phyloP scores from a whole-genome alignment of 2,113 vertebrate genomes.

The Indicator indicator region DNA sequence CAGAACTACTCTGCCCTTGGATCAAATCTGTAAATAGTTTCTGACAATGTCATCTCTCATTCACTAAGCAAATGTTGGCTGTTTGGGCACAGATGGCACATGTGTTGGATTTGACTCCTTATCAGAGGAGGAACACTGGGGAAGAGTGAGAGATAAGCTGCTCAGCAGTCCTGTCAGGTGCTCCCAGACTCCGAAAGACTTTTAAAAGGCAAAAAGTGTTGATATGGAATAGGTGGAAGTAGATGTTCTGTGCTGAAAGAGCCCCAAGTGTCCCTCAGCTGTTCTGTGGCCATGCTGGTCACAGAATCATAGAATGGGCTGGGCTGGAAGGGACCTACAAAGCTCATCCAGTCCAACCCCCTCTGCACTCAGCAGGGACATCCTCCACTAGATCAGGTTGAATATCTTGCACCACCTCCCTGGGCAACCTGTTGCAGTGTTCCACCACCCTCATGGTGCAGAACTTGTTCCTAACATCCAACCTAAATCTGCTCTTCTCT shows the following conservation, averaged over 20 bases:
- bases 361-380: too few relatives aligned
- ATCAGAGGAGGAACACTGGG: conserved; percentile 34
- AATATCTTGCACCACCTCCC: too few relatives aligned
- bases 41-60: conserved; percentile 49
- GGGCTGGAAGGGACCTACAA: too few relatives aligned
- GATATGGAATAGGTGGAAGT: neutral
- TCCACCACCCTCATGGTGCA: too few relatives aligned
- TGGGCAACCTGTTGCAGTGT: too few relatives aligned
- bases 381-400: too few relatives aligned
- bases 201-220: conserved; percentile 46
- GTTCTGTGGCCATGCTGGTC: too few relatives aligned
- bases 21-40: conserved; percentile 48
- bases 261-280: neutral
- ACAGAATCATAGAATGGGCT: too few relatives aligned
- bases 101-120: conserved; percentile 28
- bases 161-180: conserved; percentile 17
- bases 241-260: fast-evolving
- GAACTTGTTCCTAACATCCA: too few relatives aligned
- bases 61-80: conserved; percentile 35
- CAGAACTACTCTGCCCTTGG: conserved; percentile 22
- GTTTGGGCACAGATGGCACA: conserved; percentile 23
- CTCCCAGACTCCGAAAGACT: conserved; percentile 25
- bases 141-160: conserved; percentile 22
- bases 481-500: too few relatives aligned
- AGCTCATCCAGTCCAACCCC: too few relatives aligned